Evolutionary conservation across 2,888 invertebrate genomes (phyloP).

Genomic region (Torymus aiolomorphi): DNA sequence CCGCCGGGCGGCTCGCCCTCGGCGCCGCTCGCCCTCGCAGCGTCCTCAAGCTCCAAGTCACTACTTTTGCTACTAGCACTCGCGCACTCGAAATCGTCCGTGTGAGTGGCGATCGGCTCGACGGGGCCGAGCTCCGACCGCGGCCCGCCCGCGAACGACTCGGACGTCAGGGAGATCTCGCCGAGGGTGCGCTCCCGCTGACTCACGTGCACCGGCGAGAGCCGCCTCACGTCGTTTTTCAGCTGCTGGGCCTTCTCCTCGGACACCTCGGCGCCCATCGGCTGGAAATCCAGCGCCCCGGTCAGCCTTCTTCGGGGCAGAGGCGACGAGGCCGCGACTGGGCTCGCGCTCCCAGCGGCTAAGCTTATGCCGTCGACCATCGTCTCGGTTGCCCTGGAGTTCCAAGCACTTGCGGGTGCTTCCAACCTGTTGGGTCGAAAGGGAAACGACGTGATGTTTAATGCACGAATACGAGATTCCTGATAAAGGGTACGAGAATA

Average conservation of each 20-base stretch:
- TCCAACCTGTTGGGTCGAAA: constrained; percentile 18
- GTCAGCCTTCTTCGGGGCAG: constrained; percentile 37
- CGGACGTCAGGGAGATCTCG: constrained; percentile 71
- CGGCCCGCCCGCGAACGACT: constrained; percentile 50
- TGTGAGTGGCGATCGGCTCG: too few relatives aligned
- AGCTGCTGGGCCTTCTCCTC: constrained; percentile 70
- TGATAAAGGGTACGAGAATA: too few relatives aligned
- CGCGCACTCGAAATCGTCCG: too few relatives aligned
- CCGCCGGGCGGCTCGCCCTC: too few relatives aligned
- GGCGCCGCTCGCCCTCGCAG: not conserved
- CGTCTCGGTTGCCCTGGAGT: not conserved
- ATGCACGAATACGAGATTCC: too few relatives aligned
- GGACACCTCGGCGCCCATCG: constrained; percentile 71
- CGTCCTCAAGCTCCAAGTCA: constrained; percentile 2
- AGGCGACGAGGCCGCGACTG: too few relatives aligned
- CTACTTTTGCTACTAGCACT: constrained; percentile 18
- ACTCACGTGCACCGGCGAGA: constrained; percentile 72
- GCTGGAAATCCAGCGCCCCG: constrained; percentile 66
- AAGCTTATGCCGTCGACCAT: too few relatives aligned
- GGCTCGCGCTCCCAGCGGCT: too few relatives aligned
- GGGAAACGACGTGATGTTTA: not conserved
- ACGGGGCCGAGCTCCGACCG: too few relatives aligned
- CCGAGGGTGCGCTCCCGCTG: constrained; percentile 71
- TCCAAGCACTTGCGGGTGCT: not conserved
- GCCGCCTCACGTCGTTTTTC: constrained; percentile 69